phyloP scores from a whole-genome alignment of 1,140 invertebrate species.

The Anastatus disparis region DNA sequence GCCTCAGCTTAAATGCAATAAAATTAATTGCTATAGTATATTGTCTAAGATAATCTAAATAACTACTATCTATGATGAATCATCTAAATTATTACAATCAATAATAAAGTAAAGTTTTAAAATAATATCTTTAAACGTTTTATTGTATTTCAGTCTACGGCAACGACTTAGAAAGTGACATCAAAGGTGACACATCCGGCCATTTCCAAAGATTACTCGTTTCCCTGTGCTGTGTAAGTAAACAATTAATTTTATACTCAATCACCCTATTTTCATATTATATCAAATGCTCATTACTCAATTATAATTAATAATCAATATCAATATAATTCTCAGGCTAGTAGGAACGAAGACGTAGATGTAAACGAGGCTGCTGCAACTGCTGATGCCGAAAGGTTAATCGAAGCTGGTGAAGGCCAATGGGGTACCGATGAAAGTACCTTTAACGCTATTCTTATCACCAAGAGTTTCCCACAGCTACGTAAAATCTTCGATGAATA shows the following conservation, averaged over 20 bases:
- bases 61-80: too few species aligned
- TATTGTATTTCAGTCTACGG: constrained; percentile 78
- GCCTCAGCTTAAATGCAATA: too few species aligned
- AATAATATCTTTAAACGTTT: too few species aligned
- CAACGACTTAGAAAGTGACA: constrained; percentile 80
- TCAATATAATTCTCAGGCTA: too few species aligned
- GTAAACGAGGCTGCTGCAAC: constrained; percentile 75
- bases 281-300: too few species aligned
- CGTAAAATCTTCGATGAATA: constrained; percentile 84
- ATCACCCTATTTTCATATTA: too few species aligned
- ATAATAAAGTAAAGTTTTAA: too few species aligned
- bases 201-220: constrained; percentile 87
- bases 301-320: too few species aligned
- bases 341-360: constrained; percentile 65
- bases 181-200: constrained; percentile 88
- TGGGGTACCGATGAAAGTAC: constrained; percentile 89
- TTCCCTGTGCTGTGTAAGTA: constrained; percentile 75
- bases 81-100: too few species aligned
- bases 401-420: constrained; percentile 79
- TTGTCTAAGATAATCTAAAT: too few species aligned
- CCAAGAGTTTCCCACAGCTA: constrained; percentile 83
- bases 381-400: constrained; percentile 77
- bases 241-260: too few species aligned
- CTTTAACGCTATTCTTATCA: constrained; percentile 85
- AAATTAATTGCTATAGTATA: too few species aligned